Conservation (phyloP, 2,797 vertebrate genomes). For the Falco peregrinus region DNA sequence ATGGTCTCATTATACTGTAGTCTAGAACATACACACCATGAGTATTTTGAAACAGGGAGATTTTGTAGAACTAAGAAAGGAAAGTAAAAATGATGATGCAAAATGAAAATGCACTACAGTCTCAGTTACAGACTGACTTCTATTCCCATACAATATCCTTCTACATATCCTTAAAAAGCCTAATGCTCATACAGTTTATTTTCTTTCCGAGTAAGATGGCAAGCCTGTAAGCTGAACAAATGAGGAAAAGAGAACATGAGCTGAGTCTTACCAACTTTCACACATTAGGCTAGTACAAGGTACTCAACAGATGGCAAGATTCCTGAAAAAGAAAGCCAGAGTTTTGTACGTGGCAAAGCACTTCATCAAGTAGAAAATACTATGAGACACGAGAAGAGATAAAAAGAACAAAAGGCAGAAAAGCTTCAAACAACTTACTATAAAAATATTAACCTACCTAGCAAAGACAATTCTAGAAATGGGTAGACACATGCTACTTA, state of each 20-base stretch:
- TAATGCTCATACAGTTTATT: neutral
- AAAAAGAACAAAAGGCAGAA: neutral
- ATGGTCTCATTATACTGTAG: neutral
- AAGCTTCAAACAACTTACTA: neutral
- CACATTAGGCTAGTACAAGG: neutral
- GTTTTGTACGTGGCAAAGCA: neutral
- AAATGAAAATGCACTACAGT: neutral
- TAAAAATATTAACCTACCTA: neutral
- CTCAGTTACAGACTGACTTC: neutral
- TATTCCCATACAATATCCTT: neutral
- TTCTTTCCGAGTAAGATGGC: neutral
- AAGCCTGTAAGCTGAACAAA: neutral
- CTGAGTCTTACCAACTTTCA: neutral
- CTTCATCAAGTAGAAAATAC: constrained; percentile 23
- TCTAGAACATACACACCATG: neutral
- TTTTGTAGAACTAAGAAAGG: neutral
- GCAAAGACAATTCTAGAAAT: neutral
- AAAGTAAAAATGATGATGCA: neutral
- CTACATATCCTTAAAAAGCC: neutral
- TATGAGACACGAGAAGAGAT: neutral
- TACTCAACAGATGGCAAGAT: constrained; percentile 43
- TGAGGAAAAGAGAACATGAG: neutral
- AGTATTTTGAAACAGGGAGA: neutral
- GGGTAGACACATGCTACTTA: neutral
- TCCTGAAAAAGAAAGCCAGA: constrained; percentile 26